Conservation (phyloP, 1,140 invertebrate genomes). For the Lordiphosa clarofinis region DNA sequence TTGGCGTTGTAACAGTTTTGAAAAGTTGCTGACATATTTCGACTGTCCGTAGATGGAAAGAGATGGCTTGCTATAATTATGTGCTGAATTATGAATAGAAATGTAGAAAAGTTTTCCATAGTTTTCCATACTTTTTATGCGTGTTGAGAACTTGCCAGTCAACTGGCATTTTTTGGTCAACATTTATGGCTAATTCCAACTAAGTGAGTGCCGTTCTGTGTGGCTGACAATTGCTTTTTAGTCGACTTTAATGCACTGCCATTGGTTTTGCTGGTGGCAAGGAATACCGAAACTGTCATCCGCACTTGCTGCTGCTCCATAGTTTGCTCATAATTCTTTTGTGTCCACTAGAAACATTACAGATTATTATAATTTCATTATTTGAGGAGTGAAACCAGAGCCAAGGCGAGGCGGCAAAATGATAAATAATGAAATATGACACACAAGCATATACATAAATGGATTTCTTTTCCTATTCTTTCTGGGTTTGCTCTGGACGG, state of each 20-base stretch:
- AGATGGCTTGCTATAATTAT: slow-evolving; percentile 60
- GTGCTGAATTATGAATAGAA: slow-evolving; percentile 75
- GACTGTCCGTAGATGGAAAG: slow-evolving; percentile 27
- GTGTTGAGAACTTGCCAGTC: slow-evolving; percentile 44
- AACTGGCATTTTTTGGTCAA: slow-evolving; percentile 55
- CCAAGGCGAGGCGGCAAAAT: neutral
- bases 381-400: slow-evolving; percentile 7
- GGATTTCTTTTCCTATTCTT: neutral
- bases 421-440: slow-evolving; percentile 27
- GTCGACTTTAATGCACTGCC: slow-evolving; percentile 48
- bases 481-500: slow-evolving; percentile 6
- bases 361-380: slow-evolving; percentile 9
- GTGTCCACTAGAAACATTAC: neutral
- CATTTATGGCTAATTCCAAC: slow-evolving; percentile 55
- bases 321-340: neutral
- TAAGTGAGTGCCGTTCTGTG: slow-evolving; percentile 10
- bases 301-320: neutral
- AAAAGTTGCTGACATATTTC: slow-evolving; percentile 70
- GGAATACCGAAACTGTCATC: neutral
- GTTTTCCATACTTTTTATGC: slow-evolving; percentile 46
- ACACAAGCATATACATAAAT: slow-evolving; percentile 3
- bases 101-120: slow-evolving; percentile 60
- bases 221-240: slow-evolving; percentile 27
- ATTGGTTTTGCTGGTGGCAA: slow-evolving; percentile 15
- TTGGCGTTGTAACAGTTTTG: slow-evolving; percentile 69